phyloP scores from a whole-genome alignment of 1,140 invertebrate species.

The Caenorhabditis inopinata region DNA sequence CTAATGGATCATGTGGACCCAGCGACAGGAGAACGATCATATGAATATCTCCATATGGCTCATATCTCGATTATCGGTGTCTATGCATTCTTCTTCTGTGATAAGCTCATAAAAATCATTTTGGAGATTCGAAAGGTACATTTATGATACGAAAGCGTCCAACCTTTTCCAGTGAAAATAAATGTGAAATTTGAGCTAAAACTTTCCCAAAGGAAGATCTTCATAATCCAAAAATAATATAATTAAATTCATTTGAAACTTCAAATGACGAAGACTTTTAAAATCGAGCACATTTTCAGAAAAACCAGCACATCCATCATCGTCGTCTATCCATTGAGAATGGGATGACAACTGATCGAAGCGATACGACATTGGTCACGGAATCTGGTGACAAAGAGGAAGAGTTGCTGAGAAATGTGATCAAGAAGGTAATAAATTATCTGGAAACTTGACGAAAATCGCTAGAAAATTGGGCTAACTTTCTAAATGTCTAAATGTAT shows the following conservation, averaged over 20 bases:
- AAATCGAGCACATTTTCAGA: no score
- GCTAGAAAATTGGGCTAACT: no score
- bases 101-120: constrained; percentile 64
- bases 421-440: no score
- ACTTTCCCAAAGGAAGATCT: no score
- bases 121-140: constrained; percentile 60
- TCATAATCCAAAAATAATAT: no score
- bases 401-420: no score
- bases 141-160: no score
- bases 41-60: constrained; percentile 59
- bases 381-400: neutral
- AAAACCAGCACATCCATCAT: constrained; percentile 1
- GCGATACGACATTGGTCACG: neutral
- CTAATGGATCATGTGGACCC: constrained; percentile 55
- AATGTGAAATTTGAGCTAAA: neutral
- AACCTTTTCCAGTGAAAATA: neutral
- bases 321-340: neutral
- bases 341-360: neutral
- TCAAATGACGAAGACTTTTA: no score
- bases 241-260: no score
- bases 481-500: no score
- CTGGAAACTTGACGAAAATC: no score
- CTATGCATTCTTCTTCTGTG: constrained; percentile 64
- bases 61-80: constrained; percentile 62
- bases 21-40: constrained; percentile 38